Base-by-base conservation (phyloP, 2,113 vertebrate genomes). In the Lethenteron reissneri region DNA sequence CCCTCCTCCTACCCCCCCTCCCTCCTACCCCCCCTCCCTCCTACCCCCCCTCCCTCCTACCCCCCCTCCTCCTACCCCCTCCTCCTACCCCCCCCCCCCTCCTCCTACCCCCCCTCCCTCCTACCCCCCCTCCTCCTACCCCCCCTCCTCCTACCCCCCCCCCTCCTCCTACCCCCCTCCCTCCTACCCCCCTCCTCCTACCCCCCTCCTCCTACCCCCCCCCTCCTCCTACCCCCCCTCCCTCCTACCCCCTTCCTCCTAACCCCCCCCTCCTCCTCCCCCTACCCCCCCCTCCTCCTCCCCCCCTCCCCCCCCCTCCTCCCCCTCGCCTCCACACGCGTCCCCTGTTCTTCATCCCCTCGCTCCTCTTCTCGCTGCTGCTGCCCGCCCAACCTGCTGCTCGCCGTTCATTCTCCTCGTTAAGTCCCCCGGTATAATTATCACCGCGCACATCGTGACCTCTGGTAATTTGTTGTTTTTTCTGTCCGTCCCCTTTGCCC, bases 181-280 rank as follows among this genome's bases (percentile, higher is more conserved):
- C 71, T 21, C 25, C 56, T 58, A 72, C 64, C 58, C 58, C 56
- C 71, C 58, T 57, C 56, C 71, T 72, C 57, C 25, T 41, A 62
- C 58, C 12, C 62, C 68, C 56, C 11, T n/a, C 57, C 59, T 58
- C 9, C 71, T 11, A 12, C 58, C 56, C 56, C 72, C 72, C 25
- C 12, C 57, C n/a, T 69, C 21, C 11, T 11, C 41, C 58, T 5
- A 56, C 12, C 56, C 62, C 7, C 11, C 57, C 57, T 57, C 41
- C 17, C 17, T 19, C 17, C 17, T 19, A 10, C 25, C 12, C n/a
- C 41, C 8, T 41, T 11, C 41, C 58, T 19, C 62, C 62, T 3
- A 15, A 19, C 17, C 17, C 17, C 71, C 58, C 19, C 56, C 71
- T 72, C 71, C 58, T 58, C 68, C n/a, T 70, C 60, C 14, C 14